phyloP scores from a whole-genome alignment of 2,888 invertebrate genomes.

The Gandaritis pyraliata region DNA sequence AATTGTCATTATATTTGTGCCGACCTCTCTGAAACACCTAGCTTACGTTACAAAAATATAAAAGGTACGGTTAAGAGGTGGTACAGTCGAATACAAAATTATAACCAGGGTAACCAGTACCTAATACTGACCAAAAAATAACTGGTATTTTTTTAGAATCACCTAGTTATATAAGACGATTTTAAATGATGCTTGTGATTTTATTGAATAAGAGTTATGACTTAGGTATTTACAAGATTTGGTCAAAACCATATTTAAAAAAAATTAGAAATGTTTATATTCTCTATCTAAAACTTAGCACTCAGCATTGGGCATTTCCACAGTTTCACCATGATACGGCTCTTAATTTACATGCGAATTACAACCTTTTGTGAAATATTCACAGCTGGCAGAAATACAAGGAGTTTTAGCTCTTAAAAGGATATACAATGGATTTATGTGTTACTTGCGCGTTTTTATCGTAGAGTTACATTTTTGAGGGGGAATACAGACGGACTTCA shows the following conservation, averaged over 20 bases:
- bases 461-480: conserved; percentile 25
- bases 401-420: conserved; percentile 28
- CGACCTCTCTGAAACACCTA: background rate
- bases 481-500: conserved; percentile 1
- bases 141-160: too few relatives aligned
- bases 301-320: too few relatives aligned
- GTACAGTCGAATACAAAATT: too few relatives aligned
- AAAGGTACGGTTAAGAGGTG: background rate
- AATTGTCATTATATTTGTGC: too few relatives aligned
- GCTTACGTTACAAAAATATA: background rate
- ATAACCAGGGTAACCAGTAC: too few relatives aligned
- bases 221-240: too few relatives aligned
- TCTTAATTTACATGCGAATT: conserved; percentile 25
- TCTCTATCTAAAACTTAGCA: conserved; percentile 15
- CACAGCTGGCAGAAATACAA: conserved; percentile 24
- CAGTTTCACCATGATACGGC: too few relatives aligned
- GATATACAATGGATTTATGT: conserved; percentile 36
- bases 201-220: too few relatives aligned
- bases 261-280: background rate
- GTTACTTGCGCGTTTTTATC: conserved; percentile 34
- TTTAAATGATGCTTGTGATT: too few relatives aligned
- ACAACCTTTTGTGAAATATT: conserved; percentile 34
- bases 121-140: too few relatives aligned
- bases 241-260: too few relatives aligned
- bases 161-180: too few relatives aligned